Evolutionary conservation across 2,888 invertebrate genomes (phyloP), one percentile per base, ranked within the genome.

Genomic region (Eulithis prunata): DNA sequence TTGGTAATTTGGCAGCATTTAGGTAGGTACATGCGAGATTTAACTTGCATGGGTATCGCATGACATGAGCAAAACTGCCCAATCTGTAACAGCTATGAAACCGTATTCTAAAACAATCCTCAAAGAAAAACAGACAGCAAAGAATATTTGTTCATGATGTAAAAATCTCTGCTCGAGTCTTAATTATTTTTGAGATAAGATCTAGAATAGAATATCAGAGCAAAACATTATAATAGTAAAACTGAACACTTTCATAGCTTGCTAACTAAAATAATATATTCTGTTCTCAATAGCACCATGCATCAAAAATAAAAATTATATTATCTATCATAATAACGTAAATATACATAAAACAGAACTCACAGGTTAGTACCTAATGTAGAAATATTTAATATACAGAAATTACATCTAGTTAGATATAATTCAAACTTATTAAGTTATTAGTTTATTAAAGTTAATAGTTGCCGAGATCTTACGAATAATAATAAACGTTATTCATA

Each of bases 401-500:
- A 57, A 7, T 41, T 41, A 41, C 46, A 13, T 13, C 7, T 21
- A 8, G 3, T 54, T 14, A 12, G 52, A 63, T 32, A 32, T 32
- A 32, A 32, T 32, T 32, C 6, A 32, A 32, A 32, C 32, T 32
- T 6, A 32, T 32, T 6, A 32, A 32, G 32, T 21, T 21, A 21
- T 21, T 21, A 21, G 21, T 21, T 21, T 21, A 21, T 21, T 21
- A 21, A 21, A 21, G 21, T 21, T 21, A 49, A 45, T 56, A 59
- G 14, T 54, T 51, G 67, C 60, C 57, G 63, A 67, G 66, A 63
- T 66, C 59, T 21, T 59, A 38, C 43, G 11, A 38, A 64, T 49
- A 55, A 63, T 60, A 55, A 28, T 49, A 32, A 21, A 41, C 21
- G 36, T 57, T 63, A 66, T 55, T 54, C 14, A 13, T n/a, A 43